Evolutionary conservation across 2,797 vertebrate species (phyloP).

Genomic region (Paedocypris micromegethes): DNA sequence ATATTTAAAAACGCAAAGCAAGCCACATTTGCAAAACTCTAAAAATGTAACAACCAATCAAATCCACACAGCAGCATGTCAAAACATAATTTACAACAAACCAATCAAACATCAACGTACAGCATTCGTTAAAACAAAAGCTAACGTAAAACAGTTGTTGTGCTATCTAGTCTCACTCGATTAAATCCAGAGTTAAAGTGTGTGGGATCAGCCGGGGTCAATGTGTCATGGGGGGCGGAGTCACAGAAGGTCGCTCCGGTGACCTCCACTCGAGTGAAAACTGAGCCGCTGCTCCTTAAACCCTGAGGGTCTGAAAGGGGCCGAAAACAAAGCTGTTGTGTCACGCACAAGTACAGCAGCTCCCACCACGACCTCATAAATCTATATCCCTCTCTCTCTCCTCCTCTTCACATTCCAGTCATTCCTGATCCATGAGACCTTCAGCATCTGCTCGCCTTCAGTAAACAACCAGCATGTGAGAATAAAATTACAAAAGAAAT

Average conservation of each 20-base stretch:
- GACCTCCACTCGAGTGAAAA: slow-evolving; percentile 26
- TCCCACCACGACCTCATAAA: slow-evolving; percentile 56
- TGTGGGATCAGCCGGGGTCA: slow-evolving; percentile 54
- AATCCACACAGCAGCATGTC: too few species aligned
- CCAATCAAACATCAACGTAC: too few species aligned
- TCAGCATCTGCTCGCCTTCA: slow-evolving; percentile 53
- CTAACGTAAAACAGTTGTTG: too few species aligned
- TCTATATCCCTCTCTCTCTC: slow-evolving; percentile 47
- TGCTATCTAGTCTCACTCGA: too few species aligned
- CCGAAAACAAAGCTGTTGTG: slow-evolving; percentile 37
- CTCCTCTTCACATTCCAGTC: slow-evolving; percentile 62
- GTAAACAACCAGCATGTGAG: slow-evolving; percentile 19
- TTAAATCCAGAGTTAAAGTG: background rate
- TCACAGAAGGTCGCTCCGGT: slow-evolving; percentile 32
- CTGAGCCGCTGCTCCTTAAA: slow-evolving; percentile 35
- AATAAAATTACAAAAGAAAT: too few species aligned
- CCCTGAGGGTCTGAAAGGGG: slow-evolving; percentile 48
- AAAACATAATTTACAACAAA: too few species aligned
- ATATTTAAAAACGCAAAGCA: too few species aligned
- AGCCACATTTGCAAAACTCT: too few species aligned
- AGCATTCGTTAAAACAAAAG: too few species aligned
- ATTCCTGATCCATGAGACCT: slow-evolving; percentile 62
- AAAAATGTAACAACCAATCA: too few species aligned
- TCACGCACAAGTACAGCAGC: slow-evolving; percentile 40
- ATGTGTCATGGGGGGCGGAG: slow-evolving; percentile 55